Percentiles rank a stretch among this genome's conserved stretches.
phyloP scores from a whole-genome alignment of 2,888 invertebrate species.

The Scaptomyza caliginosa region DNA sequence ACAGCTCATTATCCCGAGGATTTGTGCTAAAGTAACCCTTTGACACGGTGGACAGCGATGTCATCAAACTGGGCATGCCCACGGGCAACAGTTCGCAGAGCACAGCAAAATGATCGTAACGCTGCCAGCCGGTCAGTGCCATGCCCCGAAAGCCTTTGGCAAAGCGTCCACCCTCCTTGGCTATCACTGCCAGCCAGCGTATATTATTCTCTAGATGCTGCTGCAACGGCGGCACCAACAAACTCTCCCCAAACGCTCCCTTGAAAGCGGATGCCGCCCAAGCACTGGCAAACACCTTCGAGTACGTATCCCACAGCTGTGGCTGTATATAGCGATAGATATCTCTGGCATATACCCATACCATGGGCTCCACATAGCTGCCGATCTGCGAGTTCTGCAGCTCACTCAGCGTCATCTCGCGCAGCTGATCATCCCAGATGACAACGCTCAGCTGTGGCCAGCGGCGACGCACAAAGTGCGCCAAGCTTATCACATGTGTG shows the following conservation, averaged over 20 bases:
- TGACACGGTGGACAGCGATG: slow-evolving; percentile 86
- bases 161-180: slow-evolving; percentile 85
- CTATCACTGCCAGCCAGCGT: slow-evolving; percentile 88
- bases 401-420: slow-evolving; percentile 86
- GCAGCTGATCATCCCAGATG: slow-evolving; percentile 93
- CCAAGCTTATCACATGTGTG: slow-evolving; percentile 87
- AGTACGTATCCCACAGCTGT: slow-evolving; percentile 88
- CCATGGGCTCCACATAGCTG: slow-evolving; percentile 89
- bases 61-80: slow-evolving; percentile 87
- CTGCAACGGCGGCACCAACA: slow-evolving; percentile 88
- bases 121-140: slow-evolving; percentile 83
- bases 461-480: slow-evolving; percentile 86
- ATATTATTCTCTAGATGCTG: slow-evolving; percentile 89
- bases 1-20: slow-evolving; percentile 84
- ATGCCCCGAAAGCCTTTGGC: slow-evolving; percentile 82
- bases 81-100: slow-evolving; percentile 88
- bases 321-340: slow-evolving; percentile 86
- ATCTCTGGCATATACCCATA: slow-evolving; percentile 92
- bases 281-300: slow-evolving; percentile 87
- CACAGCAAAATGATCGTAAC: slow-evolving; percentile 89
- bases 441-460: slow-evolving; percentile 87
- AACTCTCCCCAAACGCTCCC: slow-evolving; percentile 89
- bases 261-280: slow-evolving; percentile 92
- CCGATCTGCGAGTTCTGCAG: slow-evolving; percentile 87
- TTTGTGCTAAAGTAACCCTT: slow-evolving; percentile 87